Evolutionary conservation across 2,888 invertebrate species (phyloP).

Genomic region (Ommatoiulus sabulosus): DNA sequence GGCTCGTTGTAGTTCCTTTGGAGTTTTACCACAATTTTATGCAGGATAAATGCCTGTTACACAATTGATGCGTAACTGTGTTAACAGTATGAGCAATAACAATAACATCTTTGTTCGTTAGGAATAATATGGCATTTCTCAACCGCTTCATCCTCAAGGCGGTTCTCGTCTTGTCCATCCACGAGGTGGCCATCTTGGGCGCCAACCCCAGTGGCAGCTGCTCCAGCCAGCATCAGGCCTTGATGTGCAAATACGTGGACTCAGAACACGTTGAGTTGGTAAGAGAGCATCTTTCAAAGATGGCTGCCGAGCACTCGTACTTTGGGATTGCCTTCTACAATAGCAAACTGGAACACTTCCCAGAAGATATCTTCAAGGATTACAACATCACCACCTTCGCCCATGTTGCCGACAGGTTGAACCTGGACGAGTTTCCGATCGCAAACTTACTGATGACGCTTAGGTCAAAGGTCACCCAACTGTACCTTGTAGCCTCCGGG

Average conservation of each 20-base stretch:
- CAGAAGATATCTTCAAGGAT: background rate
- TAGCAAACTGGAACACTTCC: background rate
- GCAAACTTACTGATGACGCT: background rate
- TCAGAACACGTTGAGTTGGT: background rate
- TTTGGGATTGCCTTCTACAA: background rate
- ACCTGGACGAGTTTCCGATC: background rate
- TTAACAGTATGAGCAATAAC: too few relatives aligned
- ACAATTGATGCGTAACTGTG: too few relatives aligned
- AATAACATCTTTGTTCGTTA: background rate
- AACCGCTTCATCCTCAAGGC: background rate
- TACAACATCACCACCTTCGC: slow-evolving; percentile 23
- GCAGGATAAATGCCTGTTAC: too few relatives aligned
- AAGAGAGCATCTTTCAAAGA: background rate
- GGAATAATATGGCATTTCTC: background rate
- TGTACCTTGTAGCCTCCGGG: background rate
- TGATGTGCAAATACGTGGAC: background rate
- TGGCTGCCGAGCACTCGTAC: background rate
- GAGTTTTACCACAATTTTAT: too few relatives aligned
- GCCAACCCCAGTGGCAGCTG: background rate
- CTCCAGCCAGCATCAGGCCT: background rate
- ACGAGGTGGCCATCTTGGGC: background rate
- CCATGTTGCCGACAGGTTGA: background rate
- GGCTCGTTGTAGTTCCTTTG: too few relatives aligned
- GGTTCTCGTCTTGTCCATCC: background rate
- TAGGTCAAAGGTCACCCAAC: background rate